Evolutionary conservation across 1,140 invertebrate species (phyloP), one percentile per base, ranked within the genome.

Genomic region (Rhopalosiphum padi): DNA sequence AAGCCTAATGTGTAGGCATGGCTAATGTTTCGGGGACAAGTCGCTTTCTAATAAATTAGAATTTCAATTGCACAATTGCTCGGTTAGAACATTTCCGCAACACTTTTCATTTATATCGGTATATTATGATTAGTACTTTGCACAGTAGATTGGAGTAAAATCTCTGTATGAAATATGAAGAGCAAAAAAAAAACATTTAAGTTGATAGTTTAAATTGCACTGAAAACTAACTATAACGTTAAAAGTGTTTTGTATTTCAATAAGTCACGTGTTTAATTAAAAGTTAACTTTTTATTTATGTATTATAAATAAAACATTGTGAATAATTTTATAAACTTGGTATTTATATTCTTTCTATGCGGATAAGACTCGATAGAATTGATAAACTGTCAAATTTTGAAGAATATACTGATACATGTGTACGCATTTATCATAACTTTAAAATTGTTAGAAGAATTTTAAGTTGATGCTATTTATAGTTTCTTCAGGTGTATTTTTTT

Each of bases 1-100:
- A 18, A 41, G 43, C 37, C 11, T 37, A 21, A 30, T 55, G 41
- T 55, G 35, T 89, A 60, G 37, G 88, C 53, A 90, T 35, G 77
- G 22, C 3, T 48, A 43, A 77, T 22, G 82, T 92, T 93, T 93
- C 37, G 48, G 82, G 11, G 37, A 86, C 91, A 41, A 53, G 91
- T 41, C 82, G 91, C 91, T 93, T 86, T 93, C 91, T 86, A 85
- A 91, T 90, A 90, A 30, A 43, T 22, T 77, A 91, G 21, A 83
- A 91, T 82, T 92, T 53, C 48, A 55, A 85, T 86, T 85, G 82
- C 77, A 55, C 91, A 85, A 83, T 92, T 51, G 60, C 43, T 6
- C 18, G 25, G 89, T 90, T 41, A 68, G 21, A 46, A 15, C 30
- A 25, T 91, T 51, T 91, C 90, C 90, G 68, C n/a, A 21, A 46